These are phyloP conservation scores for Chirona hameri DNA, from an alignment of 2,888 invertebrate species.

Conservation along the genomic window DNA sequence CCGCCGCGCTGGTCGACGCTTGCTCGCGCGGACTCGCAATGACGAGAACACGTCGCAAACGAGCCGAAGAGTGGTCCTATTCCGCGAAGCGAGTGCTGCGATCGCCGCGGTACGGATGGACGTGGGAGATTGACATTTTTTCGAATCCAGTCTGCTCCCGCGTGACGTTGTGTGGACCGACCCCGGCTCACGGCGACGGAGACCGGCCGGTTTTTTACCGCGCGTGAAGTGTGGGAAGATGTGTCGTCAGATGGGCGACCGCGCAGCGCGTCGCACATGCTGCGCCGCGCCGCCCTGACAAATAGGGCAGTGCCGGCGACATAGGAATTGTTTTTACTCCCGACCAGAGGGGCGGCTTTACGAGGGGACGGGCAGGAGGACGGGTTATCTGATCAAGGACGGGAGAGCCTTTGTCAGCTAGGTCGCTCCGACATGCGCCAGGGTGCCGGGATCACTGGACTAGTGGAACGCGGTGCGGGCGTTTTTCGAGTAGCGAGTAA, in stretches of 20 bases:
- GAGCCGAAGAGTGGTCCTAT: background rate
- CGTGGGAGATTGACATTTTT: slow-evolving; percentile 14
- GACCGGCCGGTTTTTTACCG: background rate
- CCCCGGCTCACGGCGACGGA: background rate
- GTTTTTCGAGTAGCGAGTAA: background rate
- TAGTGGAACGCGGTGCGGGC: background rate
- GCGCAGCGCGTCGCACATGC: background rate
- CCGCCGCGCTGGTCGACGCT: no score
- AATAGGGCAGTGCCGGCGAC: slow-evolving; percentile 4
- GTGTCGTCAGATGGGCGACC: background rate
- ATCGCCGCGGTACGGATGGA: background rate
- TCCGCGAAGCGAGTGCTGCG: no score
- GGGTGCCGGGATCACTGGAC: background rate
- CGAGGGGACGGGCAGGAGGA: background rate
- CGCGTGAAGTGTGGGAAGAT: slow-evolving; percentile 10
- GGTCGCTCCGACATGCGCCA: background rate
- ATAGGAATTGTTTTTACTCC: slow-evolving; percentile 13
- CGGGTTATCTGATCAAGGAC: background rate
- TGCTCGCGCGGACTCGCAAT: no score
- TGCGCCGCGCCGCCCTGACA: background rate
- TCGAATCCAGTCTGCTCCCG: background rate
- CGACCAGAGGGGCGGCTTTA: background rate
- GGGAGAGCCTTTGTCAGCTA: background rate
- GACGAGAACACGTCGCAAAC: background rate
- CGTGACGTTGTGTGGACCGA: background rate